These are phyloP conservation scores for Azorinus chamasolen DNA, from an alignment of 2,888 invertebrate species.

Conservation along the genomic window DNA sequence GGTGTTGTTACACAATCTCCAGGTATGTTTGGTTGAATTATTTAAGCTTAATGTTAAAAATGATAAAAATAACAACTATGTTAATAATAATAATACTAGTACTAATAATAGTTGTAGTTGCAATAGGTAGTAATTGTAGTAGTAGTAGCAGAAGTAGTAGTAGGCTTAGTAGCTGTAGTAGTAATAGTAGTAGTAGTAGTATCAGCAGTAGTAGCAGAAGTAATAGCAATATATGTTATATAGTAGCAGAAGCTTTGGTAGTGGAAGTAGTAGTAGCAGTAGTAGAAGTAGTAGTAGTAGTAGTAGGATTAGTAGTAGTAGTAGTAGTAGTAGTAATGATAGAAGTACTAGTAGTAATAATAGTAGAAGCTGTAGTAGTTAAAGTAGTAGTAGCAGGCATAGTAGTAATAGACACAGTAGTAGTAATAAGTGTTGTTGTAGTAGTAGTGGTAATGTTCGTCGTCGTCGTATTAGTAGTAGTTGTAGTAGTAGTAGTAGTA, in stretches of 20 bases:
- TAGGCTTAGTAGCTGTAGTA: conserved; percentile 6
- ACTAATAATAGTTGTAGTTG: conserved; percentile 17
- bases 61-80: no score
- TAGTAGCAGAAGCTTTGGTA: conserved; percentile 19
- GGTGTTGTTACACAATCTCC: no score
- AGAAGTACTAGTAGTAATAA: not conserved
- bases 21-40: no score
- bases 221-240: conserved; percentile 10
- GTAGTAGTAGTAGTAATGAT: conserved; percentile 22
- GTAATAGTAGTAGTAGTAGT: not conserved
- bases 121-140: conserved; percentile 3
- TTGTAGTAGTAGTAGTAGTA: no score
- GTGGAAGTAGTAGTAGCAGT: conserved; percentile 18
- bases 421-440: no score
- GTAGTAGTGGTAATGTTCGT: no score
- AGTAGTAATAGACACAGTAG: no score
- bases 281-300: conserved; percentile 26
- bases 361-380: not conserved
- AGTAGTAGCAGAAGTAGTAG: conserved; percentile 9
- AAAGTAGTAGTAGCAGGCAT: not conserved
- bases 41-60: no score
- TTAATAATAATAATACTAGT: conserved; percentile 18
- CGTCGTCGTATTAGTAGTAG: no score
- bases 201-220: not conserved
- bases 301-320: conserved; percentile 12